A percentile compares a stretch with the other conserved stretches of the same genome.
Evolutionary conservation across 2,888 invertebrate species (phyloP).

Genomic region (Phlogophora meticulosa): DNA sequence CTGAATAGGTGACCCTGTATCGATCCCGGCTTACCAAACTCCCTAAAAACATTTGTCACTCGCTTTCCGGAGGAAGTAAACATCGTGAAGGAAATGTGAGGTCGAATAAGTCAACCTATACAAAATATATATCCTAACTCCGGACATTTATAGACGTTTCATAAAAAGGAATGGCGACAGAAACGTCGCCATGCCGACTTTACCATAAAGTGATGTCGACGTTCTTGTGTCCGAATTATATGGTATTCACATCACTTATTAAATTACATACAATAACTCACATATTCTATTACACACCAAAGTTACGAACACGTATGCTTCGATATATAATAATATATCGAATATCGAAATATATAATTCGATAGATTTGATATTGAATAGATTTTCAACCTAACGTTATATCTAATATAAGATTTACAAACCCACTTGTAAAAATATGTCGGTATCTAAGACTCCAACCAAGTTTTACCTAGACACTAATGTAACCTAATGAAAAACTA

Average conservation of each 20-base stretch:
- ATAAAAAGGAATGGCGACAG: constrained; percentile 54
- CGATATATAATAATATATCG: too few species aligned
- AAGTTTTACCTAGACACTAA: constrained; percentile 21
- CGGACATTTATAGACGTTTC: constrained; percentile 59
- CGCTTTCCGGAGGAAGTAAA: constrained; percentile 65
- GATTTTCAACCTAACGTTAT: too few species aligned
- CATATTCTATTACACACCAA: background rate
- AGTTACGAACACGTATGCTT: background rate
- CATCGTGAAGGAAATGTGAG: constrained; percentile 66
- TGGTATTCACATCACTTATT: constrained; percentile 20
- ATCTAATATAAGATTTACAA: too few species aligned
- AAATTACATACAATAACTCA: constrained; percentile 14
- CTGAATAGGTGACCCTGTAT: constrained; percentile 62
- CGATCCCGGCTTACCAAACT: constrained; percentile 64
- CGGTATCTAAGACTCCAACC: background rate
- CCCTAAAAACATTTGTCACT: constrained; percentile 68
- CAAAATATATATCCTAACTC: constrained; percentile 54
- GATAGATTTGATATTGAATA: too few species aligned
- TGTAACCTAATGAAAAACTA: background rate
- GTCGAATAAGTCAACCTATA: constrained; percentile 64
- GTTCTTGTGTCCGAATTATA: constrained; percentile 35
- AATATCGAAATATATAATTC: too few species aligned
- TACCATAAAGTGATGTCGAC: constrained; percentile 38
- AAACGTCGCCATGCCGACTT: constrained; percentile 42
- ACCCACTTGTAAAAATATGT: too few species aligned